Percentiles rank a stretch among this genome's conserved stretches.
phyloP scores from a whole-genome alignment of 2,888 invertebrate genomes.

The Macrosiphum euphorbiae region DNA sequence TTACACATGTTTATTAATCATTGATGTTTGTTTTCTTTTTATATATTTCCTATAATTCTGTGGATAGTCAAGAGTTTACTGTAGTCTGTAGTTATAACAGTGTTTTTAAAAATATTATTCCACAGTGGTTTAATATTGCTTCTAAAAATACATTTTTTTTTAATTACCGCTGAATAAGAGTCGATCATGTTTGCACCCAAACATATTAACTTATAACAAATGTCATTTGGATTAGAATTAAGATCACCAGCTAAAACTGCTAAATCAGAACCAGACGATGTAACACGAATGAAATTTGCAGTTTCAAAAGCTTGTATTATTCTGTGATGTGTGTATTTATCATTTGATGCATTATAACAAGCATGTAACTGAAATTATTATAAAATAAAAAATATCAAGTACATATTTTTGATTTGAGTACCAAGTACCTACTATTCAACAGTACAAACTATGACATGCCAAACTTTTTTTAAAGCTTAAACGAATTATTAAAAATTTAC shows the following conservation, averaged over 20 bases:
- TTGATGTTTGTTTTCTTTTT: not conserved
- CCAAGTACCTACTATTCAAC: too few species aligned
- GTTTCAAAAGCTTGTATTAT: slow-evolving; percentile 94
- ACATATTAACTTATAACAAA: slow-evolving; percentile 64
- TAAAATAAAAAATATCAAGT: not conserved
- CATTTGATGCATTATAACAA: slow-evolving; percentile 89
- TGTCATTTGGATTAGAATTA: slow-evolving; percentile 82
- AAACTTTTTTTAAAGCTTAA: not conserved
- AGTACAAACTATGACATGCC: not conserved
- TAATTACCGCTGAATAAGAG: slow-evolving; percentile 58
- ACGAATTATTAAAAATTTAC: not conserved
- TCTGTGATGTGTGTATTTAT: slow-evolving; percentile 92
- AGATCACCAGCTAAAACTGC: slow-evolving; percentile 94
- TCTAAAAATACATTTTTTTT: not conserved
- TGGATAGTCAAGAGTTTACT: not conserved
- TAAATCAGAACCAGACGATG: slow-evolving; percentile 83
- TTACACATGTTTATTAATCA: not conserved
- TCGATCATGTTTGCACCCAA: slow-evolving; percentile 60
- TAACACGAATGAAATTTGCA: slow-evolving; percentile 92
- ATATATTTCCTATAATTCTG: not conserved
- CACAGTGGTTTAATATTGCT: not conserved
- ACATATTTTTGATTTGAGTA: not conserved
- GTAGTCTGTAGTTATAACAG: not conserved
- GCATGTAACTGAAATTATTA: slow-evolving; percentile 84
- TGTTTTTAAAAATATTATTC: not conserved